Percentiles rank a stretch among this genome's conserved stretches.
These are phyloP conservation scores for Bimastos eiseni DNA, from an alignment of 2,888 invertebrate species.

Conservation along the genomic window DNA sequence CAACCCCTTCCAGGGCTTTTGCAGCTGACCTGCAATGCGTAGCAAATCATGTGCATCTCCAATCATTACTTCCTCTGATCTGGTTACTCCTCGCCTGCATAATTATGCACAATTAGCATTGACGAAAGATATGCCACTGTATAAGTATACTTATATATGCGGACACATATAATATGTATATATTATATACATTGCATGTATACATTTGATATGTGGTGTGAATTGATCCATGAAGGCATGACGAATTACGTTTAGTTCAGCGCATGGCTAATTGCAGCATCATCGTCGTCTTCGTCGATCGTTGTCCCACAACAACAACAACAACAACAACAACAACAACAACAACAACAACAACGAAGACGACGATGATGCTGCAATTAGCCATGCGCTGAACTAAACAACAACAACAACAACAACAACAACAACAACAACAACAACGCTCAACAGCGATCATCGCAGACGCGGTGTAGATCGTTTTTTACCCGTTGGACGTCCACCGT, in stretches of 20 bases:
- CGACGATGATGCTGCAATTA: not conserved
- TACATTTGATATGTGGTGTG: not conserved
- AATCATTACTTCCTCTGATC: constrained; percentile 8
- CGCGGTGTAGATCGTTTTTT: not conserved
- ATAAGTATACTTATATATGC: not conserved
- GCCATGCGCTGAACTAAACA: not conserved
- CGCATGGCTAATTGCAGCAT: not conserved
- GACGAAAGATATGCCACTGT: not conserved
- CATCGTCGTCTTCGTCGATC: not conserved
- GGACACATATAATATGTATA: not conserved
- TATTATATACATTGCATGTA: not conserved
- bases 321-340: not conserved
- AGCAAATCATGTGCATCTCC: not conserved
- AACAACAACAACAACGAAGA: not conserved
- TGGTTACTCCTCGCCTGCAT: not conserved
- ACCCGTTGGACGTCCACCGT: not conserved
- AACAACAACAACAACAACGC: not conserved
- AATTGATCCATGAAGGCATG: not conserved
- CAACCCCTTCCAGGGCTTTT: not conserved
- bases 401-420: not conserved
- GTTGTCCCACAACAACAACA: not conserved
- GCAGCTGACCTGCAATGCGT: not conserved
- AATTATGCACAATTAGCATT: not conserved
- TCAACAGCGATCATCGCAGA: not conserved
- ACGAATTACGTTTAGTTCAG: not conserved